phyloP scores from a whole-genome alignment of 2,797 vertebrate species.

The Denticeps clupeoides region DNA sequence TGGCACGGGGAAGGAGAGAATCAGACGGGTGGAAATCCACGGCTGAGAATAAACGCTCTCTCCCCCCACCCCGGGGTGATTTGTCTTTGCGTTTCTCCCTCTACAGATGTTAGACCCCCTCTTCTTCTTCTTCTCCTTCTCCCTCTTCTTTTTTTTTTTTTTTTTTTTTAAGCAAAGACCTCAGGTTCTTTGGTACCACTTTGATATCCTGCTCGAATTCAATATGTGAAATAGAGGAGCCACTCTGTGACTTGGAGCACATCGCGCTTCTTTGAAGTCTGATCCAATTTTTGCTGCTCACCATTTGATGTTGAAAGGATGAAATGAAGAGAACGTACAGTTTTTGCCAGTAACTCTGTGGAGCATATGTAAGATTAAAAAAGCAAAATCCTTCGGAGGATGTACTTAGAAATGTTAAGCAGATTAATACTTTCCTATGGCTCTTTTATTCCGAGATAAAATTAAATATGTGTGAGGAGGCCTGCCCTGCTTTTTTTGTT shows the following conservation, averaged over 20 bases:
- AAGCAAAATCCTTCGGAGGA: slow-evolving; percentile 98
- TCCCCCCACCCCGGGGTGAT: slow-evolving; percentile 99
- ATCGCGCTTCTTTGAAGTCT: slow-evolving; percentile 98
- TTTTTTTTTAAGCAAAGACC: slow-evolving; percentile 91
- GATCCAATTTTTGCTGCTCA: slow-evolving; percentile 99
- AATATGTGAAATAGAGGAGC: slow-evolving; percentile 99
- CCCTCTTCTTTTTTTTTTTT: neutral
- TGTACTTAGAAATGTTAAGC: slow-evolving; percentile 99
- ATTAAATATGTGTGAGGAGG: slow-evolving; percentile 83
- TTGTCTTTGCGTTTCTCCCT: slow-evolving; percentile 97
- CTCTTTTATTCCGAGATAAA: slow-evolving; percentile 89
- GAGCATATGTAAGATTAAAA: slow-evolving; percentile 99
- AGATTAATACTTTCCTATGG: slow-evolving; percentile 99
- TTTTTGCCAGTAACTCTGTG: slow-evolving; percentile 99
- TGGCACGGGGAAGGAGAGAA: slow-evolving; percentile 89
- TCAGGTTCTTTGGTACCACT: slow-evolving; percentile 99
- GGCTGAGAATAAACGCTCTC: slow-evolving; percentile 97
- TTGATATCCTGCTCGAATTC: slow-evolving; percentile 99
- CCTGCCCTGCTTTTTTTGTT: neutral
- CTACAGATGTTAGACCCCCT: slow-evolving; percentile 99
- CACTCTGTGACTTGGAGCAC: slow-evolving; percentile 99
- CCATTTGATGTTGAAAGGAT: slow-evolving; percentile 99
- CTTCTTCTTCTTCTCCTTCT: neutral
- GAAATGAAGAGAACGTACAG: slow-evolving; percentile 99
- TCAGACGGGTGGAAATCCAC: slow-evolving; percentile 98